These are phyloP conservation scores for Scolopax rusticola DNA, from an alignment of 2,797 vertebrate species.

Conservation along the genomic window DNA sequence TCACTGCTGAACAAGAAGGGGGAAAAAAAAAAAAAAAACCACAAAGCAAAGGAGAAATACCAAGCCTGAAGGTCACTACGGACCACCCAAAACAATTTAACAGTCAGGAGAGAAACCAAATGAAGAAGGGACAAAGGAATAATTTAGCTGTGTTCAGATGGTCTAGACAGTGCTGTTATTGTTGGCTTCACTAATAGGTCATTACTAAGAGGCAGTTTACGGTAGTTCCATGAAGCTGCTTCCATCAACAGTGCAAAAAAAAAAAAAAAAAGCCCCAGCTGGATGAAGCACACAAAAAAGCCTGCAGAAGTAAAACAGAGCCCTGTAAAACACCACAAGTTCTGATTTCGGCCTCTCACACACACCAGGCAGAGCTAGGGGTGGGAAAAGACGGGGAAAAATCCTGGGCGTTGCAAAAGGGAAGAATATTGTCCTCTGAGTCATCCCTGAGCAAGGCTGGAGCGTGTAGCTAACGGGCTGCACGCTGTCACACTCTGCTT, in stretches of 20 bases:
- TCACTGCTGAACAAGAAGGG: background rate
- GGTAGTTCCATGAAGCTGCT: slow-evolving; percentile 52
- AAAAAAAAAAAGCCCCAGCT: background rate
- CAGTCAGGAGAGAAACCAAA: slow-evolving; percentile 25
- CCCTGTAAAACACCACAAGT: background rate
- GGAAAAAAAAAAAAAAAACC: rapidly evolving
- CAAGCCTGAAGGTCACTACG: background rate
- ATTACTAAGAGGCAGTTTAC: slow-evolving; percentile 64
- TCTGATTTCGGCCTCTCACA: background rate
- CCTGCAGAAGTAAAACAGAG: background rate
- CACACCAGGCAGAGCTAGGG: background rate
- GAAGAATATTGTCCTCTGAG: background rate
- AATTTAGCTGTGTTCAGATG: slow-evolving; percentile 65
- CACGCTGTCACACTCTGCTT: background rate
- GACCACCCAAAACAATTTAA: slow-evolving; percentile 68
- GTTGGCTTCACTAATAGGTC: slow-evolving; percentile 66
- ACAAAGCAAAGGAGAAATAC: background rate
- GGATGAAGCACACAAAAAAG: background rate
- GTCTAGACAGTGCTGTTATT: slow-evolving; percentile 77
- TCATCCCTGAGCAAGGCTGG: background rate
- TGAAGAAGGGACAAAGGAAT: slow-evolving; percentile 63
- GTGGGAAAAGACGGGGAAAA: background rate
- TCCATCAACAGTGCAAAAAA: slow-evolving; percentile 11
- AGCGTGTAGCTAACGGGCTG: background rate
- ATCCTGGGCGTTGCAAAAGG: background rate